Evolutionary conservation across 2,797 vertebrate genomes (phyloP), one percentile per base, ranked within the genome.

Genomic region (Siniperca obscura): DNA sequence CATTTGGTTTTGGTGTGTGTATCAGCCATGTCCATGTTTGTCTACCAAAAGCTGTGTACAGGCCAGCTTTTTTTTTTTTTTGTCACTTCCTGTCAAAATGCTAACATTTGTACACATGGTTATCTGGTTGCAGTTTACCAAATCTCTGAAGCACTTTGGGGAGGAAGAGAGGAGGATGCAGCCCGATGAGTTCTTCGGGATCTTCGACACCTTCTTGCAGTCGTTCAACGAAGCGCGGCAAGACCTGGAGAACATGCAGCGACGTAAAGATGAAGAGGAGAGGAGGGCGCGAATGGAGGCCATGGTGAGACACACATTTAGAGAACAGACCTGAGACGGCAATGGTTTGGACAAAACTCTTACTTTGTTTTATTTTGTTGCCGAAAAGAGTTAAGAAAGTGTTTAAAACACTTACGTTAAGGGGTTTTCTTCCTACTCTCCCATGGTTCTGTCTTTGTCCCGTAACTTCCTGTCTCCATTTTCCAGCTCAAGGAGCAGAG

Each of bases 131-230:
- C 87, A 99, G 98, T 99, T 98, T 69, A 64, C 95, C 94, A 98
- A 96, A 92, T 96, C 98, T 73, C 94, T 99, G 93, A 96, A 95
- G 93, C 97, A 99, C 96, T 99, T 99, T 84, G 98, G 98, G 86
- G 98, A 99, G 74, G 96, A 94, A 0, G 96, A 97, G 69, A 96
- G 96, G 60, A 95, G 96, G 92, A 97, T 98, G 97, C 98, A 99
- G 95, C 98, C 98, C 0, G 98, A 99, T n/a, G 97, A 99, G 89
- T 99, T 99, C 96, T 99, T 99, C 55, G 98, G 98, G 76, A 98
- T 98, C 89, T 99, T 99, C 0, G 98, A 99, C 93, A 97, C 96
- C 83, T 99, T 99, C 94, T 90, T 99, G 76, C 97, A 97, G 95
- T 98, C 98, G 6, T 99, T 99, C 91, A 86, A 83, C 0, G 98